Percentiles rank a stretch among this genome's conserved stretches.
These are phyloP conservation scores for Talpa occidentalis DNA, from an alignment of 2,113 vertebrate species.

Conservation along the genomic window DNA sequence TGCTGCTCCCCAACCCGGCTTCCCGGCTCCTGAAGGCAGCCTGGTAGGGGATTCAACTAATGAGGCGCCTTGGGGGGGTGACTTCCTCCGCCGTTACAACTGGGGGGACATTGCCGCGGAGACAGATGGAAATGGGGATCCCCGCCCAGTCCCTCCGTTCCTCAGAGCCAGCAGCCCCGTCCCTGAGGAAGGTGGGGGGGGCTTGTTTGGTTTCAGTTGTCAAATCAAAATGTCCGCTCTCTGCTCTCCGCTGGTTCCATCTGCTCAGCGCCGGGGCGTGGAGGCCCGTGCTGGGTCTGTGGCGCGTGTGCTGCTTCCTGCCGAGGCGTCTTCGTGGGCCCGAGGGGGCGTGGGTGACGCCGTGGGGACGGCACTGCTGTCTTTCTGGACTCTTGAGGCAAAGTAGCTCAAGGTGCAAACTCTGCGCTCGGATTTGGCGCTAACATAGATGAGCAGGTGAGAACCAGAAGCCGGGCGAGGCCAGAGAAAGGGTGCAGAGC, in stretches of 20 bases:
- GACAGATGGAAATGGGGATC: constrained; percentile 39
- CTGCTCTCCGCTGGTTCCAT: background rate
- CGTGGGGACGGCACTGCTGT: too few relatives aligned
- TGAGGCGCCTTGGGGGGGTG: constrained; percentile 44
- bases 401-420: too few relatives aligned
- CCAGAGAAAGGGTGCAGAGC: too few relatives aligned
- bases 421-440: too few relatives aligned
- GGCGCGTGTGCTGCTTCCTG: too few relatives aligned
- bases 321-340: too few relatives aligned
- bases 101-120: constrained; percentile 8
- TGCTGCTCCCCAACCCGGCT: constrained; percentile 65
- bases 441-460: too few relatives aligned
- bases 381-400: too few relatives aligned
- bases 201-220: background rate
- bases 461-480: too few relatives aligned
- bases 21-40: constrained; percentile 59
- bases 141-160: background rate
- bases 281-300: too few relatives aligned
- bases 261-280: background rate
- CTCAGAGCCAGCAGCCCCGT: background rate
- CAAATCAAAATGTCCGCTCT: background rate
- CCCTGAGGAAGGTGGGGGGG: background rate
- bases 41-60: constrained; percentile 81
- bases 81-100: constrained; percentile 37
- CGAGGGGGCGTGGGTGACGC: too few relatives aligned